Evolutionary conservation across 1,140 invertebrate genomes (phyloP).

Genomic region (Trachymyrmex cornetzi): DNA sequence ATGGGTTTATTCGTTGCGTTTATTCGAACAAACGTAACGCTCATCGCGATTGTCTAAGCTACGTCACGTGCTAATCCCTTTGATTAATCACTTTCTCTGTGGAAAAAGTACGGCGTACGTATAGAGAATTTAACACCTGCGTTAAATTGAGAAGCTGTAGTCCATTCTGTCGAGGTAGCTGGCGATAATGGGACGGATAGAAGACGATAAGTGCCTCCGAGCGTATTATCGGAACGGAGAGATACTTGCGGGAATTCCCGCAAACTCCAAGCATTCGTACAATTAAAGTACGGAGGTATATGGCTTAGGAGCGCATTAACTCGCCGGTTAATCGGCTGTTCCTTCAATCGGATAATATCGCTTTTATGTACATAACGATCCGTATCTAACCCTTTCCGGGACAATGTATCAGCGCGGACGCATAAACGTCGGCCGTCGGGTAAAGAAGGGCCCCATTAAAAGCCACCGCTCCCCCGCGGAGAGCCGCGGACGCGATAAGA

Average conservation of each 20-base stretch:
- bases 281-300: too few species aligned
- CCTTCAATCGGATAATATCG: conserved; percentile 73
- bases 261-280: conserved; percentile 7
- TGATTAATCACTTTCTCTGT: conserved; percentile 10
- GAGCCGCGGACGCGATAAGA: conserved; percentile 84
- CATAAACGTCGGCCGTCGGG: conserved; percentile 82
- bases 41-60: conserved; percentile 59
- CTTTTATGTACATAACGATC: conserved; percentile 73
- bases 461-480: conserved; percentile 75
- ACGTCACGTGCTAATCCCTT: conserved; percentile 5
- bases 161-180: background rate
- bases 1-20: conserved; percentile 63
- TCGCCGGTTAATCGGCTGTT: conserved; percentile 47
- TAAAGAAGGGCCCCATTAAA: conserved; percentile 82
- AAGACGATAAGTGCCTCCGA: background rate
- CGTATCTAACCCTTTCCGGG: conserved; percentile 82
- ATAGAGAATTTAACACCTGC: background rate
- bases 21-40: conserved; percentile 60
- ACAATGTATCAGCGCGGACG: conserved; percentile 82
- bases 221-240: background rate
- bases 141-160: background rate
- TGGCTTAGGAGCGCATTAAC: background rate
- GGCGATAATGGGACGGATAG: conserved; percentile 1
- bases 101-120: background rate
- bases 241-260: background rate